Evolutionary conservation across 2,888 invertebrate species (phyloP).

Genomic region (Aproaerema taeniolella): DNA sequence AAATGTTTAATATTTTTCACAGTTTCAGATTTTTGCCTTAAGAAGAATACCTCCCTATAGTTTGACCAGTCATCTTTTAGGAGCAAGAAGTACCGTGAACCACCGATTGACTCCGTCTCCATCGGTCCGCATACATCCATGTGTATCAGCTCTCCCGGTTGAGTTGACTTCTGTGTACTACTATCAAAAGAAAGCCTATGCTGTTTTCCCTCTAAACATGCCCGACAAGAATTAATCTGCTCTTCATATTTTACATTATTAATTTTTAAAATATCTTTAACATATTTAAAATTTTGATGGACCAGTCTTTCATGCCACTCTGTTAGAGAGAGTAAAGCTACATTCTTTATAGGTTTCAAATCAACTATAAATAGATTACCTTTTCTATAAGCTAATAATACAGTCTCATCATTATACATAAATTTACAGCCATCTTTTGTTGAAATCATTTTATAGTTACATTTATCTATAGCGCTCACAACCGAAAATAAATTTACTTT

Average conservation of each 20-base stretch:
- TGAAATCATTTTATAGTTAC: conserved; percentile 11
- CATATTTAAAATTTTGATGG: neutral
- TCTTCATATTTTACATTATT: neutral
- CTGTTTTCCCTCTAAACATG: too few relatives aligned
- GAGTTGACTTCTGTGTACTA: too few relatives aligned
- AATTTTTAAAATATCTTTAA: neutral
- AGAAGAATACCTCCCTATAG: neutral
- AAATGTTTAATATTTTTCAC: neutral
- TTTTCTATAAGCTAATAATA: conserved; percentile 2
- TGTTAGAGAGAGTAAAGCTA: neutral
- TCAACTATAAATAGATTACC: neutral
- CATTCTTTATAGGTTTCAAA: neutral
- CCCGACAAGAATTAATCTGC: neutral
- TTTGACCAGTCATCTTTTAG: neutral
- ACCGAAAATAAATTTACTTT: conserved; percentile 16
- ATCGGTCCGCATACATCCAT: too few relatives aligned
- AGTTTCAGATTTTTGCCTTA: neutral
- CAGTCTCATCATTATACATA: conserved; percentile 1
- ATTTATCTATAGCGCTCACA: conserved; percentile 5
- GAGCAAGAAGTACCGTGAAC: too few relatives aligned
- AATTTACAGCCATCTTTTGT: conserved; percentile 6
- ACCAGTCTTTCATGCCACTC: conserved; percentile 1
- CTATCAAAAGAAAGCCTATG: too few relatives aligned
- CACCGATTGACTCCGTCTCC: too few relatives aligned
- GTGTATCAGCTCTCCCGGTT: too few relatives aligned